Evolutionary conservation across 1,140 invertebrate species (phyloP), one percentile per base, ranked within the genome.

Genomic region (Hyles euphorbiae): DNA sequence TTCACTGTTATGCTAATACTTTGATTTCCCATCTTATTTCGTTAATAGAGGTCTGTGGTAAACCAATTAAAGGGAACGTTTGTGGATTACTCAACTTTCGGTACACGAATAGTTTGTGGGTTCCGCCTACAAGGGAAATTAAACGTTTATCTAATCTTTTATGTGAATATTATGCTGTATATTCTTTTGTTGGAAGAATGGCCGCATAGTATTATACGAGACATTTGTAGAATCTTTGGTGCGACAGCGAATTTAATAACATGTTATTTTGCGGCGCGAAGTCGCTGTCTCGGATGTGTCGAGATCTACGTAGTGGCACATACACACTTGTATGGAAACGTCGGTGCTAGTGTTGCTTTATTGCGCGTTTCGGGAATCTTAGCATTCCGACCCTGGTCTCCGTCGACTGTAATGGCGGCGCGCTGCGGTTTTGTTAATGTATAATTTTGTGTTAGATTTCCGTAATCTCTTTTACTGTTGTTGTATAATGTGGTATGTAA

Each of bases 21-120:
- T 76, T 86, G 86, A 88, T 88, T 87, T 87, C 83, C 81, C 83
- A 87, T 88, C 83, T 87, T 88, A 88, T 88, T 88, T 87, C 83
- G 81, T 87, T 88, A 87, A 88, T 87, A 83, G 83, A 84, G 83
- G 81, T 81, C 81, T 83, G 82, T 78, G 81, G 77, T 82, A 81
- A 88, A 86, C 82, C 86, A 87, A 88, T 88, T 88, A 87, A 84
- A 83, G 80, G 78, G 82, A 79, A 73, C 78, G 76, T 80, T 81
- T 78, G 80, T 80, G 83, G 83, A 82, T 87, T 82, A 84, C 77
- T 74, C 75, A 85, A 82, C 82, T 81, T 83, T 81, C 67, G 60
- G 74, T 78, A 68, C 71, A 74, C 65, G 75, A 72, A 74, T 81
- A 80, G 80, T 82, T 79, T 64, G 67, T 67, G 68, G 77, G 69